Base-by-base conservation (phyloP, 2,888 invertebrate species). In the Phengaris alcon region DNA sequence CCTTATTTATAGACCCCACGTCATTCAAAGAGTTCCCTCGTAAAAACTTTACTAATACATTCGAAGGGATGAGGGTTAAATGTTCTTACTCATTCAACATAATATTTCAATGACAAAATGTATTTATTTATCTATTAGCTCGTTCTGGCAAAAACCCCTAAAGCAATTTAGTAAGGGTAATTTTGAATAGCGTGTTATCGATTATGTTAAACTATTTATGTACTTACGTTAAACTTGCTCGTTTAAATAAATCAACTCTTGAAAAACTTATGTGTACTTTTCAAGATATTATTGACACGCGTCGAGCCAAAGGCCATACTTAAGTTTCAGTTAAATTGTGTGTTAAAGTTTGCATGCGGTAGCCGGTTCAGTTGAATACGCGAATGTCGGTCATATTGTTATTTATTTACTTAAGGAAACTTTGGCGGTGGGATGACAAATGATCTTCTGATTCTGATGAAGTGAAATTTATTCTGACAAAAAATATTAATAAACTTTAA, bases 1-100 rank as follows among this genome's bases (percentile, higher is more conserved):
- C 80, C 78, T 87, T 86, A 87, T 92, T 92, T 92, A 90, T 89
- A 81, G 83, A 80, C 74, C 76, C 75, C 76, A 10, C 59, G 72
- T 10, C 52, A 52, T 35, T 72, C 52, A 12, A n/a, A 54, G 35
- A 51, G 54, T 64, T 12, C 35, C 72, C 52, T 72, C 72, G 72
- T 72, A 72, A 72, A 72, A 46, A 69, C 48, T 68, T 68, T 9
- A 69, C 48, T 69, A 69, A 69, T 69, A 72, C 35, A 52, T 54
- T 46, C 44, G 13, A 35, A 35, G 35, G 72, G 52, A 54, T 35
- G 72, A 72, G 35, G 52, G 64, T 64, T 44, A 5, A 64, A 64
- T 64, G 35, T 44, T 35, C 35, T 12, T 64, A 64, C 44, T 64
- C 64, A 64, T 64, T 13, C 35, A 10, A 64, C 44, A 22, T 64